phyloP scores from a whole-genome alignment of 2,113 vertebrate genomes.

The Eudyptes chrysolophus region DNA sequence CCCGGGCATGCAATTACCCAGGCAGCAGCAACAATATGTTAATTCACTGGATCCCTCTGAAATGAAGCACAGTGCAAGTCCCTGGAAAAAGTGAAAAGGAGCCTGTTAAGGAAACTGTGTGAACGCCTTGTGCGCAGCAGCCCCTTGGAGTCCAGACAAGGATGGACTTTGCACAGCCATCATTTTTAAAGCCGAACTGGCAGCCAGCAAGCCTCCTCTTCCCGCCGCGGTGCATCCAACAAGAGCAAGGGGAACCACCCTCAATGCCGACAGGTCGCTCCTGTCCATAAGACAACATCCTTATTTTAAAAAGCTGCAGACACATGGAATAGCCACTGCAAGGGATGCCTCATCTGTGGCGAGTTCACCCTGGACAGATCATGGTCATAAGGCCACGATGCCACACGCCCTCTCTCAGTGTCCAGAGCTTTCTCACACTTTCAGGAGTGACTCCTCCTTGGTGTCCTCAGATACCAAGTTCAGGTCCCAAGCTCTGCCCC shows the following conservation, averaged over 20 bases:
- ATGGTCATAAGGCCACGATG: background rate
- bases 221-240: background rate
- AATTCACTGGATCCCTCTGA: constrained; percentile 68
- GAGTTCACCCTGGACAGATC: background rate
- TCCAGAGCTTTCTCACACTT: background rate
- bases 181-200: constrained; percentile 24
- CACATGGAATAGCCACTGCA: background rate
- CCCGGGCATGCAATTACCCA: constrained; percentile 31
- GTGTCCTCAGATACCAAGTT: background rate
- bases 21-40: constrained; percentile 58
- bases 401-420: accelerated
- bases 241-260: background rate
- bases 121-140: constrained; percentile 41
- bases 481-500: background rate
- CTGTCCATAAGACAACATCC: background rate
- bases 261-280: background rate
- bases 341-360: background rate
- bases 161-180: constrained; percentile 16
- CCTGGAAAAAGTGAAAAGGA: constrained; percentile 60
- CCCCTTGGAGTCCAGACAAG: constrained; percentile 47
- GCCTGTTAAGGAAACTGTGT: constrained; percentile 54
- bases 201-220: background rate
- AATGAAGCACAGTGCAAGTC: constrained; percentile 44
- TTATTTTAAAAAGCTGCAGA: background rate
- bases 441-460: background rate